A percentile compares a stretch with the other conserved stretches of the same genome.
These are phyloP conservation scores for Melanotaenia pygmaea DNA, from an alignment of 2,797 vertebrate genomes.

Conservation along the genomic window DNA sequence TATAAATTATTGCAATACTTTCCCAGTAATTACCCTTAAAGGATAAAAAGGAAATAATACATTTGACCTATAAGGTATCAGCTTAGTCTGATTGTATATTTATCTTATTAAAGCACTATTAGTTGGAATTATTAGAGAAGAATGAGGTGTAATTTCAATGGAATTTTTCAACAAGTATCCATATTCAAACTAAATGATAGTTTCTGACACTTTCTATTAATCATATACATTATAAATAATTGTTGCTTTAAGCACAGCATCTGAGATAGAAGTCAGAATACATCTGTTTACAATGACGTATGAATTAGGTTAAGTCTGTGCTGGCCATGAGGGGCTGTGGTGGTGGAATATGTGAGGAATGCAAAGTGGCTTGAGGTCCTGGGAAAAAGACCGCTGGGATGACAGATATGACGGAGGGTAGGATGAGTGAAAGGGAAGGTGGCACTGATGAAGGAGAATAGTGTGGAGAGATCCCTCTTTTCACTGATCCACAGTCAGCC, in stretches of 20 bases:
- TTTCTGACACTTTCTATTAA: background rate
- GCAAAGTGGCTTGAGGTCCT: conserved; percentile 62
- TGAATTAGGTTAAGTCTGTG: conserved; percentile 37
- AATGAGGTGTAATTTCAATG: background rate
- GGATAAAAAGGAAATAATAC: too few relatives aligned
- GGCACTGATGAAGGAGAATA: conserved; percentile 1
- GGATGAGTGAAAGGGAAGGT: conserved; percentile 25
- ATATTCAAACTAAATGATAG: background rate
- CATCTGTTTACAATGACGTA: conserved; percentile 7
- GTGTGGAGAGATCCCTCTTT: conserved; percentile 18
- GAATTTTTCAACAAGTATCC: conserved; percentile 7
- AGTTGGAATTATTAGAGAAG: background rate
- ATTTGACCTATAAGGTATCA: too few relatives aligned
- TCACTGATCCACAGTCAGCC: conserved; percentile 46
- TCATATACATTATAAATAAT: conserved; percentile 4
- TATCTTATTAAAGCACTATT: background rate
- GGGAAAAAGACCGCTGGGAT: conserved; percentile 23
- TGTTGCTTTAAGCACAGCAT: background rate
- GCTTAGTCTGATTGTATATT: background rate
- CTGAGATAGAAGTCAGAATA: background rate
- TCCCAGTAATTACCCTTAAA: too few relatives aligned
- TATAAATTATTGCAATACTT: background rate
- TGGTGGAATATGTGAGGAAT: conserved; percentile 69
- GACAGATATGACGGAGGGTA: conserved; percentile 22
- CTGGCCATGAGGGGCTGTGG: conserved; percentile 36